These are phyloP conservation scores for Callyntrura sp. DNA, from an alignment of 2,888 invertebrate species.

Conservation along the genomic window DNA sequence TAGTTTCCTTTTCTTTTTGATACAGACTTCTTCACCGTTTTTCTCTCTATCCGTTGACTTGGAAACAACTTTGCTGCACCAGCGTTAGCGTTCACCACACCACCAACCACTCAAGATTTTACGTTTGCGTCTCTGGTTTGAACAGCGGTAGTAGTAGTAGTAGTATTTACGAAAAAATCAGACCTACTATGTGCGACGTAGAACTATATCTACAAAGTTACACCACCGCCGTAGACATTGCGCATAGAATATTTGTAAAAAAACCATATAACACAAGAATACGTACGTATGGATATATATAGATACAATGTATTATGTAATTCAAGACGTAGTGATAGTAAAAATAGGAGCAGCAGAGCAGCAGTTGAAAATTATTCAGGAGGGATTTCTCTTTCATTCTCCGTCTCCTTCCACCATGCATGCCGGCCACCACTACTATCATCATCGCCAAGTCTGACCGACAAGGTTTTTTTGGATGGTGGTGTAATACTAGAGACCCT, in stretches of 20 bases:
- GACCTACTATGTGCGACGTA: background rate
- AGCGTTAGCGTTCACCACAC: background rate
- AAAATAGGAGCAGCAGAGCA: background rate
- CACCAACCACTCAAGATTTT: background rate
- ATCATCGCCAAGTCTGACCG: conserved; percentile 25
- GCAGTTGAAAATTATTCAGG: conserved; percentile 37
- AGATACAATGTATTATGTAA: background rate
- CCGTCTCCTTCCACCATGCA: background rate
- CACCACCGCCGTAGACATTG: background rate
- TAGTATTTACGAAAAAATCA: background rate
- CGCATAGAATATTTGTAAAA: background rate
- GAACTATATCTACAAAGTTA: too few species aligned
- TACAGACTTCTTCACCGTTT: background rate
- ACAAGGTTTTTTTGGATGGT: background rate
- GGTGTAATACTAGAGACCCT: too few species aligned
- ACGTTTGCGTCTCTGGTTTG: background rate
- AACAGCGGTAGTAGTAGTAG: background rate
- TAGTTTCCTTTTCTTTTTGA: conserved; percentile 19
- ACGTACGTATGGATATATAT: background rate
- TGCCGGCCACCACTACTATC: background rate
- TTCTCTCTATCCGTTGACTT: conserved; percentile 3
- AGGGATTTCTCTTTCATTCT: background rate
- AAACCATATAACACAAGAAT: too few species aligned
- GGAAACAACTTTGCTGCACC: conserved; percentile 46
- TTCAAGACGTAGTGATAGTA: background rate